Evolutionary conservation across 2,113 vertebrate species (phyloP).

Genomic region (Columba livia): DNA sequence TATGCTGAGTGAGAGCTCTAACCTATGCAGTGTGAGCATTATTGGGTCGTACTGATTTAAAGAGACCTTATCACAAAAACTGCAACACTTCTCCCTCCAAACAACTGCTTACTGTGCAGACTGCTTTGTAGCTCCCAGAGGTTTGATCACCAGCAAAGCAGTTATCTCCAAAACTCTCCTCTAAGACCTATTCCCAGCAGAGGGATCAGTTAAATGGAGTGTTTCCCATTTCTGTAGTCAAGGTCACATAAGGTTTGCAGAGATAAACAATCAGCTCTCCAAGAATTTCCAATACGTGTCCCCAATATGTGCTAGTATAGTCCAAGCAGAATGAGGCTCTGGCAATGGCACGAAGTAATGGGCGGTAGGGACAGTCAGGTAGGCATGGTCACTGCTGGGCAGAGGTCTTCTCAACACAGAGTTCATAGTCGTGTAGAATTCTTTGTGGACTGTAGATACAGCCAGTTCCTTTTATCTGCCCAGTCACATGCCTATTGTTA

Average conservation of each 20-base stretch:
- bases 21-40: background rate
- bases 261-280: background rate
- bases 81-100: background rate
- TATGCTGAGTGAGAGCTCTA: fast-evolving
- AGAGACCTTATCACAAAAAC: background rate
- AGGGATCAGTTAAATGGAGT: fast-evolving
- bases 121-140: background rate
- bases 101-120: background rate
- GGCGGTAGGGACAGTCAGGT: background rate
- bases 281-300: background rate
- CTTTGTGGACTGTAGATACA: fast-evolving
- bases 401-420: background rate
- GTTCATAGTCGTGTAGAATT: background rate
- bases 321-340: background rate
- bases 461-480: background rate
- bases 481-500: background rate
- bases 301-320: background rate
- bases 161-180: background rate
- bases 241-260: background rate
- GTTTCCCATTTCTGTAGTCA: background rate
- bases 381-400: background rate
- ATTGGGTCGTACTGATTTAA: background rate
- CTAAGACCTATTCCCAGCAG: background rate
- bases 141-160: background rate
- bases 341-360: background rate